These are phyloP conservation scores for Cyprinella venusta DNA, from an alignment of 2,797 vertebrate species.

Conservation along the genomic window DNA sequence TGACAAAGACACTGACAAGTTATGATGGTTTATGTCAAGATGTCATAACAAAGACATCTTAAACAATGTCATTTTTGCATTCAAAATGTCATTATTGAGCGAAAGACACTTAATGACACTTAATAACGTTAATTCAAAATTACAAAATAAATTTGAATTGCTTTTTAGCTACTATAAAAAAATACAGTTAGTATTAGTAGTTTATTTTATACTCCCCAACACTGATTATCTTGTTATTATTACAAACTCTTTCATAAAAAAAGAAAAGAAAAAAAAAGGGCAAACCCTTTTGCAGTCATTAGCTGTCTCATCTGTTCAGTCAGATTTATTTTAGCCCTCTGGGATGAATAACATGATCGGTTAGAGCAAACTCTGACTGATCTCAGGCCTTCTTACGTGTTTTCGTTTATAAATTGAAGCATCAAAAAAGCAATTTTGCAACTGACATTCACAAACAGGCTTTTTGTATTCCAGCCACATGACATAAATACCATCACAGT, in stretches of 20 bases:
- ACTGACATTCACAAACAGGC: constrained; percentile 51
- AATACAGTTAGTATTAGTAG: not conserved
- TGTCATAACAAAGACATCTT: too few relatives aligned
- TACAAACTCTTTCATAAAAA: constrained; percentile 15
- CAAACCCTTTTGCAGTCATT: constrained; percentile 30
- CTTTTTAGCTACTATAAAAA: not conserved
- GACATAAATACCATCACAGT: constrained; percentile 47
- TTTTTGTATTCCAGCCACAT: constrained; percentile 47
- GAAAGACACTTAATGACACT: too few relatives aligned
- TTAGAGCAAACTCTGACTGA: constrained; percentile 42
- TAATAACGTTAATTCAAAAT: too few relatives aligned
- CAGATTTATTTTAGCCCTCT: constrained; percentile 38
- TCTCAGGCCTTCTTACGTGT: constrained; percentile 38
- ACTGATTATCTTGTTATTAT: constrained; percentile 10
- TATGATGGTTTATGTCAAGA: too few relatives aligned
- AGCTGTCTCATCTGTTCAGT: constrained; percentile 38
- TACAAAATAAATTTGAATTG: not conserved
- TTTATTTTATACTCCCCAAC: not conserved
- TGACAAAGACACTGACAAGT: too few relatives aligned
- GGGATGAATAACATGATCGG: constrained; percentile 31
- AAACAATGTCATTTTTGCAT: too few relatives aligned
- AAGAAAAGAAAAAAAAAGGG: not conserved
- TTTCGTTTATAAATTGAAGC: constrained; percentile 51
- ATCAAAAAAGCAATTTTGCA: constrained; percentile 51
- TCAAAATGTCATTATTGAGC: too few relatives aligned